Base-by-base conservation (phyloP, 1,140 invertebrate genomes). In the Archegozetes longisetosus region DNA sequence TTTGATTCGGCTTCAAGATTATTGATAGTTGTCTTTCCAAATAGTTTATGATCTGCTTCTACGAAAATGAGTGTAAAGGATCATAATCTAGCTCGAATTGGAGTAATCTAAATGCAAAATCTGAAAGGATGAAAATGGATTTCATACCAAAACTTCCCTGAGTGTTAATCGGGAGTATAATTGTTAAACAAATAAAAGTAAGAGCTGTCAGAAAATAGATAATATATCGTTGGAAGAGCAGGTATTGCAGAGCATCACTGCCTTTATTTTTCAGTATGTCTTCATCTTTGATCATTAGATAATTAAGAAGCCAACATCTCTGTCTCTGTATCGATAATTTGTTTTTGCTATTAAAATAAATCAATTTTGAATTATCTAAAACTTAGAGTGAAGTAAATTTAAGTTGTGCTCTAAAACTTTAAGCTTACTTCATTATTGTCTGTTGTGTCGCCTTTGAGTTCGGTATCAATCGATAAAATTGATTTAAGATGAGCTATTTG, bases 181-280 rank as follows among this genome's bases (percentile, higher is more conserved):
- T 68, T 51, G 84, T 76, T 12, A 89, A 63, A 53, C 72, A 74
- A 48, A 78, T 65, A 17, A 76, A 63, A 27, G 82, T 86, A 28
- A 95, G 81, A 51, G 92, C 79, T 23, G 79, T 75, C 69, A 85
- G 82, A 58, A 91, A 80, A 3, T 86, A 74, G 64, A 96, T 87
- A 24, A 95, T 77, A 74, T 95, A 88, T 64, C 87, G 79, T 72
- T 95, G 88, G 72, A 96, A 96, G 2, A 85, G 86, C 59, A 96
- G 75, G 70, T 96, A 97, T 71, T 94, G 84, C 9, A 91, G 79
- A 3, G 90, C 90, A 80, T 96, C 92, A 0, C 82, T 82, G 0
- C 92, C 92, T 69, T 87, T 87, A 70, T 91, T 86, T 56, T 82
- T 77, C 25, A 85, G 74, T 53, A 95, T 82, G 64, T 91, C 83